Evolutionary conservation across 2,113 vertebrate genomes (phyloP).

Genomic region (Crotalus viridis): DNA sequence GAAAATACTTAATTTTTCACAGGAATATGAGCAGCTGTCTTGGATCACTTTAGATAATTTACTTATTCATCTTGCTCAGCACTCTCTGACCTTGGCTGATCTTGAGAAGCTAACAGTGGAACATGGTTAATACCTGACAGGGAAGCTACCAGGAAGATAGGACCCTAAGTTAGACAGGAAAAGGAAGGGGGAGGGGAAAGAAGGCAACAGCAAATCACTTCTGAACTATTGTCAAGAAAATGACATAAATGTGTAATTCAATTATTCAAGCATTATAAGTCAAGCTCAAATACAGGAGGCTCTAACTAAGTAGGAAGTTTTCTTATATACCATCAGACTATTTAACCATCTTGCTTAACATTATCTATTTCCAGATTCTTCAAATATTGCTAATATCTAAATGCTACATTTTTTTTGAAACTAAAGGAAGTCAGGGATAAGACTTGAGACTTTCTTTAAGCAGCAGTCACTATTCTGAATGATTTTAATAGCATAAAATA

Average conservation of each 20-base stretch:
- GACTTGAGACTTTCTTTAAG: not conserved
- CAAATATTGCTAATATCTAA: not conserved
- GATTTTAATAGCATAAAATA: not conserved
- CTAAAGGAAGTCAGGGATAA: not conserved
- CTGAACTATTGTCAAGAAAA: not conserved
- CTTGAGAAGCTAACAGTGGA: not conserved
- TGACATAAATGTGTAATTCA: not conserved
- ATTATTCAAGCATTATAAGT: not conserved
- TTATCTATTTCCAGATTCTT: not conserved
- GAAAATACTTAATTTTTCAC: not conserved
- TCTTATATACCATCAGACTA: not conserved
- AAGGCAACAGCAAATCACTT: not conserved
- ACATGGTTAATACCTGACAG: not conserved
- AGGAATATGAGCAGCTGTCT: not conserved
- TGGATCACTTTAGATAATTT: not conserved
- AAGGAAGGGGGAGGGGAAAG: not conserved
- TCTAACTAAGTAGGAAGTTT: not conserved
- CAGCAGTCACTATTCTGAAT: not conserved
- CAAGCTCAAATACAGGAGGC: not conserved
- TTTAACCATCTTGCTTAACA: not conserved
- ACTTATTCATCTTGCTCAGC: not conserved
- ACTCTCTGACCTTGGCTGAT: not conserved
- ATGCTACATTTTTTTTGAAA: not conserved
- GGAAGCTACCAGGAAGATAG: not conserved
- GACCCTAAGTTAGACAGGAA: not conserved